Percentiles rank a stretch among this genome's conserved stretches.
These are phyloP conservation scores for Leiothrix lutea DNA, from an alignment of 2,113 vertebrate genomes.

Conservation along the genomic window DNA sequence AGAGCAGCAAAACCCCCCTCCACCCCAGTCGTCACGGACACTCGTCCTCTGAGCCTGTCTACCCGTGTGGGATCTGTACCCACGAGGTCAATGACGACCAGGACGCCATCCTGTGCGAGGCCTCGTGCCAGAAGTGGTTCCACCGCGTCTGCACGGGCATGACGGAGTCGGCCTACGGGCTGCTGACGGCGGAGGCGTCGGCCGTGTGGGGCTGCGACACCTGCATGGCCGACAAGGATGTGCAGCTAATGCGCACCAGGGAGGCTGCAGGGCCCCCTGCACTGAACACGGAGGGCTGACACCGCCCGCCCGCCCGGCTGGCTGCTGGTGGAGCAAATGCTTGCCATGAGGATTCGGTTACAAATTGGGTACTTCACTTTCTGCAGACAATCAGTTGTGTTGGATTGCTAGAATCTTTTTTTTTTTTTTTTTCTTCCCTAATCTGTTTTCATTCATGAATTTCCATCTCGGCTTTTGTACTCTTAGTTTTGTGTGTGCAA, in stretches of 20 bases:
- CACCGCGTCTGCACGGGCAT: conserved; percentile 86
- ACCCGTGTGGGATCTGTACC: conserved; percentile 83
- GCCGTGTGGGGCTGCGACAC: conserved; percentile 86
- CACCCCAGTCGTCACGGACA: conserved; percentile 69
- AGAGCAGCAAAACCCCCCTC: conserved; percentile 68
- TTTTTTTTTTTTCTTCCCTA: neutral
- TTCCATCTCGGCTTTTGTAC: conserved; percentile 17
- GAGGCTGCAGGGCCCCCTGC: conserved; percentile 60
- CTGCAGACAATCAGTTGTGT: conserved; percentile 35
- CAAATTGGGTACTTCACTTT: conserved; percentile 40
- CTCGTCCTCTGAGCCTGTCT: conserved; percentile 72
- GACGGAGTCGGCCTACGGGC: conserved; percentile 84
- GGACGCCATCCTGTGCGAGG: conserved; percentile 85
- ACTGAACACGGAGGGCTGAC: conserved; percentile 62
- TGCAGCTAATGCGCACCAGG: conserved; percentile 74
- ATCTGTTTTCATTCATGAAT: neutral
- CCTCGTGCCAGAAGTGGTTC: conserved; percentile 87
- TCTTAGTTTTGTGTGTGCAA: neutral
- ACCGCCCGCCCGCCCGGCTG: rapidly evolving
- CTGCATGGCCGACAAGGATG: conserved; percentile 83
- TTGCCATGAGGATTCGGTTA: neutral
- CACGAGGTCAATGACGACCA: conserved; percentile 84
- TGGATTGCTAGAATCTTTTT: neutral
- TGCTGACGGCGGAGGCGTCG: conserved; percentile 80
- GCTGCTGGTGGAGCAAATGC: neutral